Percentiles rank a stretch among this genome's conserved stretches.
Evolutionary conservation across 2,797 vertebrate genomes (phyloP).

Genomic region (Discoglossus pictus): DNA sequence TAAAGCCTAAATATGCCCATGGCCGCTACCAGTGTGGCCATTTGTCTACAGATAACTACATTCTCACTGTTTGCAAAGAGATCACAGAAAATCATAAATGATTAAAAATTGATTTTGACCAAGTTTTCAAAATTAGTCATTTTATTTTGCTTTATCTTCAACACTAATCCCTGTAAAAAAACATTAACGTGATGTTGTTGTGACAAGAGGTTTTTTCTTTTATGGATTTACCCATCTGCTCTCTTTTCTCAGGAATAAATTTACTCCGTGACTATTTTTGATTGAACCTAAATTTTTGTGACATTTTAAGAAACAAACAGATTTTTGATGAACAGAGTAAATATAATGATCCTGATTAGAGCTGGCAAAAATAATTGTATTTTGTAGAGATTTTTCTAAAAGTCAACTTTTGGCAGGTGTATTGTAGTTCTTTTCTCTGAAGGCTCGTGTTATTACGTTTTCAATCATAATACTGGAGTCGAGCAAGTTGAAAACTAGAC

Average conservation of each 20-base stretch:
- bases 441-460: conserved; percentile 39
- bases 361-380: neutral
- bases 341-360: neutral
- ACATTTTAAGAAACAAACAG: too few species aligned
- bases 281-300: too few species aligned
- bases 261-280: too few species aligned
- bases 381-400: neutral
- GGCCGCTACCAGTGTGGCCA: too few species aligned
- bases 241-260: too few species aligned
- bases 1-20: too few species aligned
- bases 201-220: neutral
- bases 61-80: neutral
- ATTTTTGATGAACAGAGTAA: too few species aligned
- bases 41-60: too few species aligned
- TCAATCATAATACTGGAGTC: conserved; percentile 39
- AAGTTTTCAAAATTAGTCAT: conserved; percentile 17
- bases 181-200: conserved; percentile 8
- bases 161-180: conserved; percentile 19
- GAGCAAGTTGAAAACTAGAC: conserved; percentile 44
- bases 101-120: conserved; percentile 22
- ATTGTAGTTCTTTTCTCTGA: conserved; percentile 36
- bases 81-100: conserved; percentile 12
- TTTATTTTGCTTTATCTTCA: conserved; percentile 13
- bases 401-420: conserved; percentile 35
- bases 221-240: too few species aligned